A percentile compares a stretch with the other conserved stretches of the same genome.
Conservation (phyloP, 2,113 vertebrate genomes). For the Chaetodon trifascialis region DNA sequence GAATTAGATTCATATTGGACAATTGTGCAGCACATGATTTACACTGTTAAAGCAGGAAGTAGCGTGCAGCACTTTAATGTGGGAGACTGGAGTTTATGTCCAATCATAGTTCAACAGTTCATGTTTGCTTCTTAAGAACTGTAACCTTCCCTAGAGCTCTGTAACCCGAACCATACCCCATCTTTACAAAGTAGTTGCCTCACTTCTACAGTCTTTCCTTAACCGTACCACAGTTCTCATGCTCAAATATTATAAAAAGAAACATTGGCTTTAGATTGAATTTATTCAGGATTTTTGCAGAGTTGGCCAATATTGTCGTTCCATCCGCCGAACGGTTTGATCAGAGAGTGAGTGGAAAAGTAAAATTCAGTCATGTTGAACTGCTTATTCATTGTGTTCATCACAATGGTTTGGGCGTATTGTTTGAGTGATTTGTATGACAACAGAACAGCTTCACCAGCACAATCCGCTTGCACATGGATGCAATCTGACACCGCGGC, state of each 20-base stretch:
- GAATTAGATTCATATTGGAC: too few relatives aligned
- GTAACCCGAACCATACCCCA: background rate
- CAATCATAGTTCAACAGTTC: background rate
- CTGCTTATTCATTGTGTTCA: background rate
- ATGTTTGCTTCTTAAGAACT: too few relatives aligned
- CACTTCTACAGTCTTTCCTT: too few relatives aligned
- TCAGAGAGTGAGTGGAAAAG: background rate
- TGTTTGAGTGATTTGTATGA: background rate
- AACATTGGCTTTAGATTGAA: background rate
- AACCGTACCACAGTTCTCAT: too few relatives aligned
- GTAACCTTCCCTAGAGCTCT: background rate
- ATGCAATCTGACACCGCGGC: background rate
- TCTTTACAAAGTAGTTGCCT: too few relatives aligned
- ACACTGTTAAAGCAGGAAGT: too few relatives aligned
- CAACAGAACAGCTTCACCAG: background rate
- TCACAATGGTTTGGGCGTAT: background rate
- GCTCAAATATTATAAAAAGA: too few relatives aligned
- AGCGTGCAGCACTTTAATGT: background rate
- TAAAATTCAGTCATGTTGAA: background rate
- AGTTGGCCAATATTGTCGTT: too few relatives aligned
- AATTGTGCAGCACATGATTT: too few relatives aligned
- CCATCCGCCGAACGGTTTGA: too few relatives aligned
- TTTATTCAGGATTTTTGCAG: background rate
- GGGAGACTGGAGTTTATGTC: background rate
- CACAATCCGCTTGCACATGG: background rate